Evolutionary conservation across 2,113 vertebrate genomes (phyloP).

Genomic region (Ctenomys sociabilis): DNA sequence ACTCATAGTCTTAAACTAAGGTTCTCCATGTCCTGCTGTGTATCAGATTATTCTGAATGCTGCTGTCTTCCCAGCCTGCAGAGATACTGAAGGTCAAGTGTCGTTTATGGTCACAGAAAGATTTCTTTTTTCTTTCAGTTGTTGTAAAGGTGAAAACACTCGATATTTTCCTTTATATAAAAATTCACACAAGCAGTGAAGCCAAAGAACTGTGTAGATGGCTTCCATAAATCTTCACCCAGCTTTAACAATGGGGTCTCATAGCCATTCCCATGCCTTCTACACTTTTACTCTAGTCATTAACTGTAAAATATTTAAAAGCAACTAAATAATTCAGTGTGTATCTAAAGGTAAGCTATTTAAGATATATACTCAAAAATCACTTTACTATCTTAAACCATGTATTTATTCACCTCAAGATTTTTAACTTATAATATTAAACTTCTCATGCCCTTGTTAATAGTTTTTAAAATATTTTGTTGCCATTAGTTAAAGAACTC

Average conservation of each 20-base stretch:
- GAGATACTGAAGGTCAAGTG: too few species aligned
- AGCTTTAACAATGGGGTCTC: accelerated
- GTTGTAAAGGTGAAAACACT: not conserved
- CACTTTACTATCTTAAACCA: not conserved
- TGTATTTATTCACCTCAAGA: not conserved
- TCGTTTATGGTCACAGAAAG: not conserved
- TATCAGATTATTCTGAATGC: not conserved
- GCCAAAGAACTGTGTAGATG: not conserved
- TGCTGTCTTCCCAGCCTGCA: accelerated
- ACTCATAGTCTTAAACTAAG: constrained; percentile 74
- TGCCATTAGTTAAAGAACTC: not conserved
- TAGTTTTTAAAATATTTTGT: not conserved
- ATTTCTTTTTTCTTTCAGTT: not conserved
- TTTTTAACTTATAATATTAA: not conserved
- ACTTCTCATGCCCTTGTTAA: not conserved
- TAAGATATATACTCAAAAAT: not conserved
- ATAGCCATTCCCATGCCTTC: not conserved
- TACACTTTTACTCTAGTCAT: not conserved
- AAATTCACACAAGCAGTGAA: not conserved
- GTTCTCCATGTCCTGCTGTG: not conserved
- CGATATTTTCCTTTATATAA: not conserved
- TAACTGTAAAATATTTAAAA: not conserved
- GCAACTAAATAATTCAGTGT: not conserved
- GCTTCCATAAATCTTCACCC: too few species aligned
- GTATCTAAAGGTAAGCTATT: not conserved